Evolutionary conservation across 2,113 vertebrate species (phyloP).

Genomic region (Meles meles): DNA sequence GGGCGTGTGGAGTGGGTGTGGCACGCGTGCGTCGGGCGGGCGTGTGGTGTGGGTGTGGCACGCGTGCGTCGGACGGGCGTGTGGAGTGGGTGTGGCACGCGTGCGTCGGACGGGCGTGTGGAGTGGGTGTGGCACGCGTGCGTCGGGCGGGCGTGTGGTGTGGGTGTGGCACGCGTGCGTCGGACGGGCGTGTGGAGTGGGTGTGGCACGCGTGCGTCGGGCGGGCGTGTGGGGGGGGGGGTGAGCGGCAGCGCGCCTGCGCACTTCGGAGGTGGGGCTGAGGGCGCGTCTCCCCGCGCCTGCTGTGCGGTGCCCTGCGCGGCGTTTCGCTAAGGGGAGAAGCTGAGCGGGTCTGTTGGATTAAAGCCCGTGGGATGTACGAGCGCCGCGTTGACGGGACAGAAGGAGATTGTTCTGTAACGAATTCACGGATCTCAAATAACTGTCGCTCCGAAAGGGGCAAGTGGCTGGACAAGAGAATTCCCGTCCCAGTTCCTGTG

Average conservation of each 20-base stretch:
- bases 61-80: neutral
- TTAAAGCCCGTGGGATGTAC: no score
- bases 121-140: no score
- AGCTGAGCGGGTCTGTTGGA: accelerated
- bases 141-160: neutral
- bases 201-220: accelerated
- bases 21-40: neutral
- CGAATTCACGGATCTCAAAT: neutral
- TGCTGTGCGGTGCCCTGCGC: accelerated
- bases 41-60: neutral
- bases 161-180: neutral
- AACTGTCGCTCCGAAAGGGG: neutral
- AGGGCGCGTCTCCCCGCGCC: accelerated
- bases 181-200: neutral
- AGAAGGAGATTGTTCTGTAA: neutral
- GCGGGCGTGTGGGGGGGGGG: neutral
- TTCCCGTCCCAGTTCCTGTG: accelerated
- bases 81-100: neutral
- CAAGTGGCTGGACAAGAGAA: neutral
- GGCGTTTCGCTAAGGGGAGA: neutral
- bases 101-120: neutral
- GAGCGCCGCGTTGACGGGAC: neutral
- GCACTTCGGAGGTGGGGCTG: no score
- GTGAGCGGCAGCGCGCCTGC: neutral
- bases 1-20: neutral